A percentile compares a stretch with the other conserved stretches of the same genome.
phyloP scores from a whole-genome alignment of 2,888 invertebrate species.

The Margaritifera margaritifera region DNA sequence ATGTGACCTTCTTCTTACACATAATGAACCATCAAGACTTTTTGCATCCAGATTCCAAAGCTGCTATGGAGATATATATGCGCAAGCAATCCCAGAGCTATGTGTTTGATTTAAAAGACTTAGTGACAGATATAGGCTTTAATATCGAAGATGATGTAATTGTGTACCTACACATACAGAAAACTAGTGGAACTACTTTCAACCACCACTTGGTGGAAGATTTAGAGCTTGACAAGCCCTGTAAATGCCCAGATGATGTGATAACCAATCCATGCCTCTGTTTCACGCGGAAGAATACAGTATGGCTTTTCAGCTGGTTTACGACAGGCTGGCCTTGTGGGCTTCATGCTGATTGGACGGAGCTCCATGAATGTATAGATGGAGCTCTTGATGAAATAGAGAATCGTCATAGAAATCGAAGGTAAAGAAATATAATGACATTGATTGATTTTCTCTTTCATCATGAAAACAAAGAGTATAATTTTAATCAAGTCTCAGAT shows the following conservation, averaged over 20 bases:
- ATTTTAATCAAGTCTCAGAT: too few species aligned
- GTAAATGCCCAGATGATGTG: slow-evolving; percentile 24
- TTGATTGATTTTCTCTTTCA: neutral
- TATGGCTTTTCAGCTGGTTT: slow-evolving; percentile 42
- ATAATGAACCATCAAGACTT: slow-evolving; percentile 14
- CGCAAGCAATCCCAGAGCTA: slow-evolving; percentile 4
- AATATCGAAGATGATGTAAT: slow-evolving; percentile 29
- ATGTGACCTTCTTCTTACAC: slow-evolving; percentile 20
- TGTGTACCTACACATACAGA: slow-evolving; percentile 40
- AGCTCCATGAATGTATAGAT: slow-evolving; percentile 36
- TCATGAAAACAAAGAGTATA: too few species aligned
- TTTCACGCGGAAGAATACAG: slow-evolving; percentile 19
- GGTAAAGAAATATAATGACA: slow-evolving; percentile 13
- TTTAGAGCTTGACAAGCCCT: slow-evolving; percentile 27
- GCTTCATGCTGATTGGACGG: slow-evolving; percentile 42
- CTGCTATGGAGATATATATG: slow-evolving; percentile 22
- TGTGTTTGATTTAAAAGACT: neutral
- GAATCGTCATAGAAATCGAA: slow-evolving; percentile 20
- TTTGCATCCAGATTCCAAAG: slow-evolving; percentile 9
- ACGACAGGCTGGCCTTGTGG: slow-evolving; percentile 42
- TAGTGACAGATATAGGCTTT: slow-evolving; percentile 9
- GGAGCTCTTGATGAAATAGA: slow-evolving; percentile 24
- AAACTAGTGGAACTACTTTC: slow-evolving; percentile 33
- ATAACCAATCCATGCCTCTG: slow-evolving; percentile 36
- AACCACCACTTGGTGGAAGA: slow-evolving; percentile 31